Conservation (phyloP, 2,888 invertebrate species). For the Athetis lepigone region DNA sequence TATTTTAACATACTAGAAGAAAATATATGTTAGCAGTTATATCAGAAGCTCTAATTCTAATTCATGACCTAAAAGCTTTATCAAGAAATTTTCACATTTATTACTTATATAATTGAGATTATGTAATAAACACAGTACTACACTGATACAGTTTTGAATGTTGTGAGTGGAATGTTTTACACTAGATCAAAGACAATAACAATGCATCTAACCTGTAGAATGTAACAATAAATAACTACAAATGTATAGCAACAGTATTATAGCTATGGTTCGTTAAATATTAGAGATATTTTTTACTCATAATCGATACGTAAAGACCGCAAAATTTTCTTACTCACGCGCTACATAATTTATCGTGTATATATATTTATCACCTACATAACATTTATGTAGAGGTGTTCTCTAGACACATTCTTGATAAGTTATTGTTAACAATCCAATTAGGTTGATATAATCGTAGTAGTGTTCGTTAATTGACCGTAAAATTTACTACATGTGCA, state of each 20-base stretch:
- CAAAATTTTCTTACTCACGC: conserved; percentile 41
- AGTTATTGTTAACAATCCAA: conserved; percentile 56
- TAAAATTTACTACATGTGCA: conserved; percentile 72
- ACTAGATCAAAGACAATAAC: conserved; percentile 56
- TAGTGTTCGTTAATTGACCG: conserved; percentile 75
- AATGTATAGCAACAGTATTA: conserved; percentile 56
- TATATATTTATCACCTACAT: conserved; percentile 65
- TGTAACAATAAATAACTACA: conserved; percentile 61
- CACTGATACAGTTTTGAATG: conserved; percentile 64
- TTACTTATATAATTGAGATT: conserved; percentile 38
- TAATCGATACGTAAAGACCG: conserved; percentile 27
- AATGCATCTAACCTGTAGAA: conserved; percentile 50
- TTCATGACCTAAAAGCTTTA: conserved; percentile 67
- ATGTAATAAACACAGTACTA: conserved; percentile 41
- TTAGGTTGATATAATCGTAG: conserved; percentile 39
- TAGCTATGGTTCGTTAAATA: conserved; percentile 46
- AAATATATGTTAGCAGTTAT: conserved; percentile 51
- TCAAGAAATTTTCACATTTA: conserved; percentile 31
- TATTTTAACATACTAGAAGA: conserved; percentile 38
- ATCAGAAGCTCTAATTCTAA: conserved; percentile 70
- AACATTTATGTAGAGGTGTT: conserved; percentile 59
- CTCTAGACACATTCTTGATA: conserved; percentile 33
- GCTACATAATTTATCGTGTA: conserved; percentile 41
- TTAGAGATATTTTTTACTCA: conserved; percentile 43
- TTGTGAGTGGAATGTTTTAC: conserved; percentile 79